Base-by-base conservation (phyloP, 2,113 vertebrate genomes). In the Crotalus tigris region DNA sequence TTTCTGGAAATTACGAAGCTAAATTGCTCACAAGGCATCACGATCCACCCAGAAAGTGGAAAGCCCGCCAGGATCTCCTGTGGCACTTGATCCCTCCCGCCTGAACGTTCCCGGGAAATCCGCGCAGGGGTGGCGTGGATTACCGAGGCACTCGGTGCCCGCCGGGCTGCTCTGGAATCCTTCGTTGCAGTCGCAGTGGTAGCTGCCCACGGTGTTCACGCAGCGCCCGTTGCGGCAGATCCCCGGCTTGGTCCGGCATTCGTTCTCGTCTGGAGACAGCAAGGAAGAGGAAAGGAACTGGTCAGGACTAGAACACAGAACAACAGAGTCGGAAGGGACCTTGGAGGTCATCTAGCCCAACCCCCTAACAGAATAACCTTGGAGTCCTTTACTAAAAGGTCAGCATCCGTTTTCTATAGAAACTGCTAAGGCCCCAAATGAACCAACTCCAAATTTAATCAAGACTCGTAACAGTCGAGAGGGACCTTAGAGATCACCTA, bases 201-300 rank as follows among this genome's bases (percentile, higher is more conserved):
- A 99, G 93, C 99, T 99, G 24, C 99, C 99, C 93, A 97, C 96
- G 0, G 98, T 98, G 97, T 99, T 99, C 91, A 98, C 2, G 0
- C 99, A 99, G 94, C 97, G 99, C 2, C 99, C 99, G 0, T 99
- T 98, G 97, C 98, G 97, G 89, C 99, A 99, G 97, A 99, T 98
- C 4, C 98, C 98, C 0, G 99, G 98, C 94, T 98, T 99, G 93
- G 97, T 95, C 0, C 97, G 97, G 88, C 99, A 99, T 94, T 99
- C 99, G 0, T 99, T 99, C 93, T 99, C 98, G 95, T 99, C 99
- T 98, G 97, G 8, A 57, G 55, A 90, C 39, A 24, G 93, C 46
- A 90, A 87, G 23, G 39, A 23, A 0, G 58, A 17, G 24, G 46
- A 61, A 9, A 8, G 24, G 53, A 24, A 1, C 6, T 7, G 24